phyloP scores from a whole-genome alignment of 2,797 vertebrate species.

The Esox masquinongy region DNA sequence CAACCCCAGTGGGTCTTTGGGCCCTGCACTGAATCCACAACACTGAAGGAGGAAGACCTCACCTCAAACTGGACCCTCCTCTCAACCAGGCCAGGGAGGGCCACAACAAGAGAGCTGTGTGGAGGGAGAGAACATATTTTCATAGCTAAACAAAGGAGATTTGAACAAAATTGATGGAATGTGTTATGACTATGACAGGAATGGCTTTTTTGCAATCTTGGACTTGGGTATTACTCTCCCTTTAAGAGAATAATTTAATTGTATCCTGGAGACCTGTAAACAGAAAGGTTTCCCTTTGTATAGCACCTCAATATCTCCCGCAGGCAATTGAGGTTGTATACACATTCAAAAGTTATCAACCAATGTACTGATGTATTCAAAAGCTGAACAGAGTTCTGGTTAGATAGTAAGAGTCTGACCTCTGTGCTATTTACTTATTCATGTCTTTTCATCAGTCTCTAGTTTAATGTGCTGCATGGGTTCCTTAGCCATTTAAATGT shows the following conservation, averaged over 20 bases:
- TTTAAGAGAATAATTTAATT: slow-evolving; percentile 15
- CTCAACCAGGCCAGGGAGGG: slow-evolving; percentile 28
- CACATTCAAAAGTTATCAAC: not conserved
- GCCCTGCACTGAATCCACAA: slow-evolving; percentile 56
- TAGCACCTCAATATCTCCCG: too few species aligned
- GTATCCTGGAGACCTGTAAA: slow-evolving; percentile 22
- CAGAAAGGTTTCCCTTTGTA: not conserved
- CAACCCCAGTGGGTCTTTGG: slow-evolving; percentile 27
- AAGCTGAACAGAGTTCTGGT: not conserved
- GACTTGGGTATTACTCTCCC: slow-evolving; percentile 20
- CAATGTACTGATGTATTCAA: not conserved
- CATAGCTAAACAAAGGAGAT: not conserved
- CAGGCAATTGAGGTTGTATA: too few species aligned
- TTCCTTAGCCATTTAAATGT: slow-evolving; percentile 1
- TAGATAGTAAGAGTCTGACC: not conserved
- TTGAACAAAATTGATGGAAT: slow-evolving; percentile 3
- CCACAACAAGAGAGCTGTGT: slow-evolving; percentile 27
- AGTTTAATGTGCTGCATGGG: not conserved
- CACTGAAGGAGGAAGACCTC: slow-evolving; percentile 33
- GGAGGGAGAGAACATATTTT: not conserved
- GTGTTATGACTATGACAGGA: slow-evolving; percentile 43
- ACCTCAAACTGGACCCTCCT: slow-evolving; percentile 38
- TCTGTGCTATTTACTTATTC: not conserved
- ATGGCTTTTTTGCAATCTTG: slow-evolving; percentile 22
- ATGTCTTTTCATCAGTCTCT: not conserved